These are phyloP conservation scores for Drosophila takahashii DNA, from an alignment of 1,140 invertebrate genomes.

Conservation along the genomic window DNA sequence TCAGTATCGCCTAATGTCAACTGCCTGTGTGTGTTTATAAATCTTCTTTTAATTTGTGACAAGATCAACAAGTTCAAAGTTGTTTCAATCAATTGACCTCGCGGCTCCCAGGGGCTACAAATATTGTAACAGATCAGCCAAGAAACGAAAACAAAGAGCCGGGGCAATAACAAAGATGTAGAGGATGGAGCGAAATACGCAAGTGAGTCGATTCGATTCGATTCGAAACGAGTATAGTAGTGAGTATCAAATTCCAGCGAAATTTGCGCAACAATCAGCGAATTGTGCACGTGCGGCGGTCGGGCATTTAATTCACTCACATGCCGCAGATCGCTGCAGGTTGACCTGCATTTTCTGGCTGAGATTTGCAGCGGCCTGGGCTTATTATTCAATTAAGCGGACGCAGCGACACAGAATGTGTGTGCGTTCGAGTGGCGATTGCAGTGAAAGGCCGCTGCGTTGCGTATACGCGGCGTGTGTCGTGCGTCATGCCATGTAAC, in stretches of 20 bases:
- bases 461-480: constrained; percentile 71
- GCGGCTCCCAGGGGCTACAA: constrained; percentile 77
- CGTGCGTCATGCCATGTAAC: constrained; percentile 46
- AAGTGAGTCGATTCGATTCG: constrained; percentile 1
- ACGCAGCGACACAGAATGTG: constrained; percentile 23
- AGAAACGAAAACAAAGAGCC: constrained; percentile 44
- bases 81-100: constrained; percentile 85
- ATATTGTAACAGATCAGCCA: constrained; percentile 78
- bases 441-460: constrained; percentile 76
- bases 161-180: constrained; percentile 5
- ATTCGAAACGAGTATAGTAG: background rate
- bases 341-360: constrained; percentile 70
- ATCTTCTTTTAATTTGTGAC: constrained; percentile 84
- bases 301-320: constrained; percentile 26
- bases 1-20: constrained; percentile 27
- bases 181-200: background rate
- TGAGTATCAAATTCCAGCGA: constrained; percentile 55
- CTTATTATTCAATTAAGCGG: constrained; percentile 80
- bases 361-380: constrained; percentile 69
- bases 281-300: constrained; percentile 58
- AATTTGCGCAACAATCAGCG: constrained; percentile 61
- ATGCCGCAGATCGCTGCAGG: constrained; percentile 43
- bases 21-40: constrained; percentile 70
- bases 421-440: constrained; percentile 27
- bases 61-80: constrained; percentile 85